These are phyloP conservation scores for Atta colombica DNA, from an alignment of 1,140 invertebrate genomes.

Conservation along the genomic window DNA sequence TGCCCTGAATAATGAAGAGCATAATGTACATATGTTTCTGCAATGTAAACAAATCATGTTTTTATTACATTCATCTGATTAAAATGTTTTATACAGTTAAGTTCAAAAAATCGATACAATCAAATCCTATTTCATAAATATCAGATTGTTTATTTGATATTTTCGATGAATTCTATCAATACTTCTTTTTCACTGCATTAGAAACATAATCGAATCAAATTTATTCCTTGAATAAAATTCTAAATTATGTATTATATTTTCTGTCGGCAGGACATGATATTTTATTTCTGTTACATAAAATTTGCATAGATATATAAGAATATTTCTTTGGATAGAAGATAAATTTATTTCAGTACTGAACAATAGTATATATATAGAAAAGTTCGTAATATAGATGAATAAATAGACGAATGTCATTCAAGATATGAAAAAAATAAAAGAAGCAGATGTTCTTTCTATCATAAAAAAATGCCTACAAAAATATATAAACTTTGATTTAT, in stretches of 20 bases:
- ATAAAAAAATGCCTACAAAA: not conserved
- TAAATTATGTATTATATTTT: constrained; percentile 16
- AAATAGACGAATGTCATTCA: not conserved
- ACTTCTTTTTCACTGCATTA: not conserved
- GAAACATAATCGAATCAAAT: not conserved
- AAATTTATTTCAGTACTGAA: not conserved
- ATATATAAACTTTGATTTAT: not conserved
- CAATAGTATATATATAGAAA: not conserved
- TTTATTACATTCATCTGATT: constrained; percentile 31
- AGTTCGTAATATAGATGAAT: not conserved
- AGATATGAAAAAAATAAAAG: not conserved
- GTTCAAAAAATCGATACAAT: not conserved
- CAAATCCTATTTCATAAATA: not conserved
- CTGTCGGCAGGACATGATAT: not conserved
- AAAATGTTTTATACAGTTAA: constrained; percentile 13
- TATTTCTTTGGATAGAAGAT: not conserved
- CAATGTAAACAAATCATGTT: constrained; percentile 47
- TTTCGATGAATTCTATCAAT: not conserved
- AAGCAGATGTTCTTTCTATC: not conserved
- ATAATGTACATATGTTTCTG: constrained; percentile 9
- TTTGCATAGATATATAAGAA: not conserved
- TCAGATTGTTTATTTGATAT: not conserved
- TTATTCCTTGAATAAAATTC: not conserved
- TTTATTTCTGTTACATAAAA: not conserved
- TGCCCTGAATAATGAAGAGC: constrained; percentile 31